These are phyloP conservation scores for Sphenodon punctatus DNA, from an alignment of 2,797 vertebrate genomes.

Conservation along the genomic window DNA sequence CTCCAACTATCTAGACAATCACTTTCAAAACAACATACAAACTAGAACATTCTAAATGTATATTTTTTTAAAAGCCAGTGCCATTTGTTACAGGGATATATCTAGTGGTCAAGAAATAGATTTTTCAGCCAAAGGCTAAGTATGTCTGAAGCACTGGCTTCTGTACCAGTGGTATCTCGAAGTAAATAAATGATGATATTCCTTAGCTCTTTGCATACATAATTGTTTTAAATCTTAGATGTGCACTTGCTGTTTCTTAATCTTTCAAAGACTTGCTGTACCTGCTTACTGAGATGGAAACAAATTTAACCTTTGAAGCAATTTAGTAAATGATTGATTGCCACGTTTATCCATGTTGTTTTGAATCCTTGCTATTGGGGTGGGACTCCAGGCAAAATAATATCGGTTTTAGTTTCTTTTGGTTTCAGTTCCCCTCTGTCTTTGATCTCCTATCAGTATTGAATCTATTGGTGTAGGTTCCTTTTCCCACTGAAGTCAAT, in stretches of 20 bases:
- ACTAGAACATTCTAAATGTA: too few relatives aligned
- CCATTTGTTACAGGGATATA: neutral
- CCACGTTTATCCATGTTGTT: slow-evolving; percentile 6
- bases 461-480: too few relatives aligned
- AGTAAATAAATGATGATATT: neutral
- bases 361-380: slow-evolving; percentile 7
- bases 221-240: neutral
- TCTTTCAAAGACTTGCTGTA: slow-evolving; percentile 12
- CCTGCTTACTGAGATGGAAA: neutral
- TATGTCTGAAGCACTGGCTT: neutral
- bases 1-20: too few relatives aligned
- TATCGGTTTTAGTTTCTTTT: too few relatives aligned
- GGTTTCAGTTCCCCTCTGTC: too few relatives aligned
- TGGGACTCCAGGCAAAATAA: too few relatives aligned
- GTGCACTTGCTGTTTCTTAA: neutral
- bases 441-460: too few relatives aligned
- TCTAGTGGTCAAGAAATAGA: neutral
- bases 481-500: too few relatives aligned
- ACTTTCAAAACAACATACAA: too few relatives aligned
- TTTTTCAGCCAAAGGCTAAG: neutral
- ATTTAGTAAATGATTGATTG: slow-evolving; percentile 17
- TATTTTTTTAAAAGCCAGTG: too few relatives aligned
- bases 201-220: neutral
- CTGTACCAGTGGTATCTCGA: neutral
- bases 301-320: neutral